These are phyloP conservation scores for Stenopsyche tienmushanensis DNA, from an alignment of 1,140 invertebrate genomes.

Conservation along the genomic window DNA sequence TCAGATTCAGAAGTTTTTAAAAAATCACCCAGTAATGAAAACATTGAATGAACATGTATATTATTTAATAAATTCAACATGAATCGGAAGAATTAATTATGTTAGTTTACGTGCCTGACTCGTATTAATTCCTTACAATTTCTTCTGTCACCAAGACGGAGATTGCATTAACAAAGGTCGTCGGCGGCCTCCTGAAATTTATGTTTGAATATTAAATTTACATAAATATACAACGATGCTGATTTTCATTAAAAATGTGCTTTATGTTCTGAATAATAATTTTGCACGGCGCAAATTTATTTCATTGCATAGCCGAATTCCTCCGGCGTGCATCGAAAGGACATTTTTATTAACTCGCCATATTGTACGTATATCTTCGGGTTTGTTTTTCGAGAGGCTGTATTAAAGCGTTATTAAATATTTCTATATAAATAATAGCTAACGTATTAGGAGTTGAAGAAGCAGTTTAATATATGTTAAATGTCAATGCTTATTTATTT, in stretches of 20 bases:
- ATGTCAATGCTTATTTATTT: slow-evolving; percentile 19
- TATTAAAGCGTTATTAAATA: not conserved
- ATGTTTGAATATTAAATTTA: slow-evolving; percentile 29
- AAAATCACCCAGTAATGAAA: too few species aligned
- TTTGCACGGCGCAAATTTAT: too few species aligned
- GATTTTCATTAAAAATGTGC: not conserved
- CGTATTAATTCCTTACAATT: slow-evolving; percentile 17
- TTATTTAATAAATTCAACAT: not conserved
- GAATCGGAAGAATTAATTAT: not conserved
- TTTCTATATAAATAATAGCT: not conserved
- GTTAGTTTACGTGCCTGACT: not conserved
- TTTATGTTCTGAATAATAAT: not conserved
- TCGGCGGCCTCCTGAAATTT: slow-evolving; percentile 21
- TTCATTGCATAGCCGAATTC: too few species aligned
- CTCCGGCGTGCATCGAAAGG: too few species aligned
- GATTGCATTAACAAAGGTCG: slow-evolving; percentile 14
- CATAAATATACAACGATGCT: slow-evolving; percentile 29
- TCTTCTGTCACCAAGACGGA: slow-evolving; percentile 24
- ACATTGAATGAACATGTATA: too few species aligned
- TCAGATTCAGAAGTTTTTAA: too few species aligned
- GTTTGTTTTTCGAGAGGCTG: too few species aligned
- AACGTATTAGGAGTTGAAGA: slow-evolving; percentile 8
- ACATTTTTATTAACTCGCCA: too few species aligned
- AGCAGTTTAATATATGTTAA: slow-evolving; percentile 15
- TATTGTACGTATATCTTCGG: too few species aligned